Evolutionary conservation across 2,113 vertebrate genomes (phyloP).

Genomic region (Phalacrocorax brasilianus): DNA sequence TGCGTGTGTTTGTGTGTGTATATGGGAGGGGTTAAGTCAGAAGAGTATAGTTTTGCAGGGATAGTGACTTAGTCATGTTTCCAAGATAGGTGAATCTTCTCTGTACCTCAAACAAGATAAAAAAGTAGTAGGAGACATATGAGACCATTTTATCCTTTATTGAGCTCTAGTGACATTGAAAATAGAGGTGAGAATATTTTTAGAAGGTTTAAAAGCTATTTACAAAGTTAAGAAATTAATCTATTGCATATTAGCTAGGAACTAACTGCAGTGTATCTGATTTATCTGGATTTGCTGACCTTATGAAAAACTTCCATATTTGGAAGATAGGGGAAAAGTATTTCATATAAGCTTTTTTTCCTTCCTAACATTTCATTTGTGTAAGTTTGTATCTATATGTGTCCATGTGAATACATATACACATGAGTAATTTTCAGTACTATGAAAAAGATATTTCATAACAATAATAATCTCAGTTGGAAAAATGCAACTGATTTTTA

Average conservation of each 20-base stretch:
- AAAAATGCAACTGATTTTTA: background rate
- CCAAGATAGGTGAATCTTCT: background rate
- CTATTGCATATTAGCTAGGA: background rate
- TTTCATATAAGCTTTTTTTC: background rate
- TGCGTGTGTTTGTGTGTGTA: background rate
- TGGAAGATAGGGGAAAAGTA: background rate
- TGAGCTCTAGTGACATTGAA: background rate
- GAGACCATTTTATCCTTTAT: background rate
- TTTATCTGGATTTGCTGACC: background rate
- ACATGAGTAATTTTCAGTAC: background rate
- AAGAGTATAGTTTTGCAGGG: background rate
- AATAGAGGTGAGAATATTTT: background rate
- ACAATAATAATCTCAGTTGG: background rate
- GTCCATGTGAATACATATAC: background rate
- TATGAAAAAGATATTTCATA: background rate
- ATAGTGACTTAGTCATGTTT: background rate
- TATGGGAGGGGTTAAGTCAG: background rate
- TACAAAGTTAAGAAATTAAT: background rate
- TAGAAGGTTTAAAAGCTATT: background rate
- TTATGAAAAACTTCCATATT: background rate
- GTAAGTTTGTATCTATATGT: background rate
- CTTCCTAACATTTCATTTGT: background rate
- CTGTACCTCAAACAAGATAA: background rate
- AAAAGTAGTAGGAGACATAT: background rate
- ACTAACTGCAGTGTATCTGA: background rate